Base-by-base conservation (phyloP, 2,888 invertebrate species). In the Oscheius onirici region DNA sequence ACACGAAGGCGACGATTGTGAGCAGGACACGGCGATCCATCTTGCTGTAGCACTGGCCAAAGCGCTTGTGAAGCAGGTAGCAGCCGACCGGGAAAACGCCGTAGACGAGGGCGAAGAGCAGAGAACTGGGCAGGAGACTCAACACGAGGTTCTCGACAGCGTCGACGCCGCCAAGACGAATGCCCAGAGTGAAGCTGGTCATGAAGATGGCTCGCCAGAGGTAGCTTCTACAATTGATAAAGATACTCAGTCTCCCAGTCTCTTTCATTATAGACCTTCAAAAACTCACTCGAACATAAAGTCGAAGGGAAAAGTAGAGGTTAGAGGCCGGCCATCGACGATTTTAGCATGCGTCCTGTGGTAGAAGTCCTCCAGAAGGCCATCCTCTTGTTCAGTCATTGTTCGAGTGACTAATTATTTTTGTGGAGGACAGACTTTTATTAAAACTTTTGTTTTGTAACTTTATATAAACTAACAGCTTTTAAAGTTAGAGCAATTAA, bases 121-220 rank as follows among this genome's bases (percentile, higher is more conserved):
- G 26, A 20, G n/a, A 26, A 1, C 46, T 20, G 22, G 63, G 46
- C n/a, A 63, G 49, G 1, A 63, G 17, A 28, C 43, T 15, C 6
- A 28, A 2, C 6, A 52, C 13, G 15, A 43, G 10, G 22, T n/a
- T 10, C 24, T 44, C 55, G 52, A 67, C 41, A 11, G 17, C 13
- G 10, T 17, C n/a, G 11, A 68, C 2, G n/a, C 68, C 68, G 10
- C 68, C 68, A n/a, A 68, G 41, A 46, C 68, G 68, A 15, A 57
- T 20, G 10, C 63, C 68, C 20, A 68, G 43, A n/a, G 57, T 46
- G 57, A 68, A 68, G 43, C 55, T 15, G 8, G 46, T 58, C 43
- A 68, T 28, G 46, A 44, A 68, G 6, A 68, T 41, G 28, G 68
- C 68, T 57, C 57, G 43, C 68, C 68, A 68, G 20, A 58, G 13